Evolutionary conservation across 2,888 invertebrate genomes (phyloP).

Genomic region (Anoplius nigerrimus): DNA sequence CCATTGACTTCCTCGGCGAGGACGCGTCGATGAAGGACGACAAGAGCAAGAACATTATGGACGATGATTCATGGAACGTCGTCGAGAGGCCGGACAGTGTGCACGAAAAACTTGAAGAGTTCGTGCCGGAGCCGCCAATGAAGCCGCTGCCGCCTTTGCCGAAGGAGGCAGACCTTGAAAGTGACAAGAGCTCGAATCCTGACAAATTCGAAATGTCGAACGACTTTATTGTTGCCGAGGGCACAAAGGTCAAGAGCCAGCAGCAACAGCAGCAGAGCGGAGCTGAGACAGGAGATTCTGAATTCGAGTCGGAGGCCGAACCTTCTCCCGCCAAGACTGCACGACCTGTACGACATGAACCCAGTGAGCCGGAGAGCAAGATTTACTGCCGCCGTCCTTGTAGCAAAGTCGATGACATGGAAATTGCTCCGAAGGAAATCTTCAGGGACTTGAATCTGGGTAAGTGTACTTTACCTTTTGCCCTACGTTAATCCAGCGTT

Average conservation of each 20-base stretch:
- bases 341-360: slow-evolving; percentile 18
- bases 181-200: slow-evolving; percentile 8
- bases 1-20: not conserved
- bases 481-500: not conserved
- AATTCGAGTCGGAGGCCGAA: slow-evolving; percentile 71
- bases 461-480: slow-evolving; percentile 74
- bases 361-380: slow-evolving; percentile 1
- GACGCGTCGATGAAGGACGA: not conserved
- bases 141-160: slow-evolving; percentile 70
- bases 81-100: slow-evolving; percentile 16
- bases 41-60: slow-evolving; percentile 24
- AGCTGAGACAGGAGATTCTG: slow-evolving; percentile 55
- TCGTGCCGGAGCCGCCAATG: slow-evolving; percentile 54
- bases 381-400: not conserved
- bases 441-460: slow-evolving; percentile 85
- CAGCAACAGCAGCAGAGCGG: slow-evolving; percentile 43
- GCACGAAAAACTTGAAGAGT: not conserved
- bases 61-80: not conserved
- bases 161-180: slow-evolving; percentile 46
- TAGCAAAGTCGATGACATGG: slow-evolving; percentile 55
- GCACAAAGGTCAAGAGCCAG: slow-evolving; percentile 22
- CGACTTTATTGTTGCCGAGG: slow-evolving; percentile 51
- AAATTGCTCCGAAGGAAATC: slow-evolving; percentile 79
- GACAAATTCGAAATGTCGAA: slow-evolving; percentile 53
- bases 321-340: slow-evolving; percentile 62